Conservation (phyloP, 2,113 vertebrate genomes). For the Ochotona curzoniae region DNA sequence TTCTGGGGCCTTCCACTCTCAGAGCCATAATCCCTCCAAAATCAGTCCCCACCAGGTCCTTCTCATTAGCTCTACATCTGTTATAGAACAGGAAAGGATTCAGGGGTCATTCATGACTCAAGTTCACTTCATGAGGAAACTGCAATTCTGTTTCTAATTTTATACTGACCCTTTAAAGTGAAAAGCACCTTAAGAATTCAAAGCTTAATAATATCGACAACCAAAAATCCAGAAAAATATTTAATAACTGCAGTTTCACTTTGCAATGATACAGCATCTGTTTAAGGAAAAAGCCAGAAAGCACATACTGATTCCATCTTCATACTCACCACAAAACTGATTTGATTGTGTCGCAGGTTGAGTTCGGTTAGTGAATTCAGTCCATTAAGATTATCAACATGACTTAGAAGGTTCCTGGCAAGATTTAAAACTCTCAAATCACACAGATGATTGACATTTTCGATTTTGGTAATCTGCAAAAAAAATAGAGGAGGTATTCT, state of each 20-base stretch:
- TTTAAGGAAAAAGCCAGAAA: not conserved
- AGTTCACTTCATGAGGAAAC: conserved; percentile 1
- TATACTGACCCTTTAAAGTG: conserved; percentile 51
- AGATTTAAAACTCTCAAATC: conserved; percentile 94
- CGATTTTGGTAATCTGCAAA: conserved; percentile 92
- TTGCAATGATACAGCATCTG: not conserved
- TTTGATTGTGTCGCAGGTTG: conserved; percentile 93
- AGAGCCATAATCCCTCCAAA: not conserved
- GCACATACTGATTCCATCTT: not conserved
- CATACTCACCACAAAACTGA: conserved; percentile 92
- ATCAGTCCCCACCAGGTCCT: not conserved
- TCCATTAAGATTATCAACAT: conserved; percentile 92
- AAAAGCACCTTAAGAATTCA: not conserved
- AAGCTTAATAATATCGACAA: conserved; percentile 12
- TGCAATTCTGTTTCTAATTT: conserved; percentile 17
- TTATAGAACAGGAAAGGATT: conserved; percentile 18
- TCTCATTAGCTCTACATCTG: conserved; percentile 29
- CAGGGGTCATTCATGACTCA: not conserved
- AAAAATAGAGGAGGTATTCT: conserved; percentile 47
- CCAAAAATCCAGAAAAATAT: conserved; percentile 52
- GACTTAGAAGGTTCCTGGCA: conserved; percentile 92
- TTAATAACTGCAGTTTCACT: not conserved
- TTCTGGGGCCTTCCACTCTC: not conserved
- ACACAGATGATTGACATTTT: conserved; percentile 91
- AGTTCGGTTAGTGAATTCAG: conserved; percentile 93